phyloP scores from a whole-genome alignment of 2,797 vertebrate genomes.

The Antennarius maculatus region DNA sequence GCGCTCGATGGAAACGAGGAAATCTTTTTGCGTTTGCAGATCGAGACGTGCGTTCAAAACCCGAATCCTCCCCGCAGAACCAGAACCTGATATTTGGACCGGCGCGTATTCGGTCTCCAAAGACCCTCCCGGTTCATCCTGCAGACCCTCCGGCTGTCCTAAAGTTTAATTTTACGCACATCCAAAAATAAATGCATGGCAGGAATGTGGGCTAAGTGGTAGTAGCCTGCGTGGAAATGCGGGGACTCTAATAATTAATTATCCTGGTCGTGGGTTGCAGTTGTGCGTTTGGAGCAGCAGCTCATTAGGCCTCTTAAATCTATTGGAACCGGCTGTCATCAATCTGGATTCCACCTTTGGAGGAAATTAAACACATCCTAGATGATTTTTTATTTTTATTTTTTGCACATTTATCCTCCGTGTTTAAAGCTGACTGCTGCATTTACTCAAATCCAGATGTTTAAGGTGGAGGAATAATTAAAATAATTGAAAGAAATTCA shows the following conservation, averaged over 20 bases:
- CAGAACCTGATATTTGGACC: background rate
- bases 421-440: constrained; percentile 41
- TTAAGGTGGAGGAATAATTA: constrained; percentile 36
- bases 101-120: constrained; percentile 39
- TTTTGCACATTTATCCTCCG: constrained; percentile 44
- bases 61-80: constrained; percentile 39
- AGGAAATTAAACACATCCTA: constrained; percentile 25
- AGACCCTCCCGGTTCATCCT: constrained; percentile 49
- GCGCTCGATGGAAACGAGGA: constrained; percentile 67
- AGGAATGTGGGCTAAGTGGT: constrained; percentile 10
- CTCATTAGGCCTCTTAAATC: constrained; percentile 1
- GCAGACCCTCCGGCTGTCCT: constrained; percentile 50
- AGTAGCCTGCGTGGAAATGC: constrained; percentile 33
- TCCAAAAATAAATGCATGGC: constrained; percentile 27
- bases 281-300: no score
- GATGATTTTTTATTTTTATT: background rate
- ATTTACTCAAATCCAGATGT: constrained; percentile 53
- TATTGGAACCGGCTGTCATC: constrained; percentile 34
- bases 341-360: constrained; percentile 7
- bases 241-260: constrained; percentile 46
- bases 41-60: constrained; percentile 73
- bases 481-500: constrained; percentile 2
- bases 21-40: constrained; percentile 70
- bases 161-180: constrained; percentile 56
- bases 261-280: constrained; percentile 24